A percentile compares a stretch with the other conserved stretches of the same genome.
Conservation (phyloP, 1,140 invertebrate species). For the Conopomorpha cramerella region DNA sequence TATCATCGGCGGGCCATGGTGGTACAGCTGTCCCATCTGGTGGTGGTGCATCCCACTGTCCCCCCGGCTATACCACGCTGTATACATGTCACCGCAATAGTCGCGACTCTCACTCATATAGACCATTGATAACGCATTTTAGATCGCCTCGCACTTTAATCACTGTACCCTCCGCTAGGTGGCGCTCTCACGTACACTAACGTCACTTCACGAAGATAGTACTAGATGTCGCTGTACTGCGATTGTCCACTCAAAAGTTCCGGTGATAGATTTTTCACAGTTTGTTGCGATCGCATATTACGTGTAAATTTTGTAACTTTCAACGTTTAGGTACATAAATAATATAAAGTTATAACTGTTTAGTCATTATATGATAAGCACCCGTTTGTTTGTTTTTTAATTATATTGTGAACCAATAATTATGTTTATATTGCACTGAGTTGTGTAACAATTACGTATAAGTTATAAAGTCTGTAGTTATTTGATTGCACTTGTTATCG, state of each 20-base stretch:
- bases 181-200: no score
- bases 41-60: constrained; percentile 56
- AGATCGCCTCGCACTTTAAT: background rate
- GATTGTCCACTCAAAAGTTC: no score
- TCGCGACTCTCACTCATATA: constrained; percentile 50
- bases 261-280: background rate
- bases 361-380: background rate
- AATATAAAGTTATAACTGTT: background rate
- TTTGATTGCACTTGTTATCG: background rate
- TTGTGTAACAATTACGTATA: no score
- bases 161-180: no score
- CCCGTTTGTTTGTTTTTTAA: background rate
- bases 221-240: no score
- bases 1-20: constrained; percentile 56
- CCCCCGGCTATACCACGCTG: constrained; percentile 57
- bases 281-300: background rate
- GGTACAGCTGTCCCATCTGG: constrained; percentile 56
- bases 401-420: background rate
- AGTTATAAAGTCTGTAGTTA: no score
- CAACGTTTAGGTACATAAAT: background rate
- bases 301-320: background rate
- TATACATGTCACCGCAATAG: constrained; percentile 50
- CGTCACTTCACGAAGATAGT: no score
- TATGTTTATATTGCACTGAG: no score
- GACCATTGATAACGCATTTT: constrained; percentile 17